Base-by-base conservation (phyloP, 2,797 vertebrate genomes). In the Acrossocheilus wenchowensis region DNA sequence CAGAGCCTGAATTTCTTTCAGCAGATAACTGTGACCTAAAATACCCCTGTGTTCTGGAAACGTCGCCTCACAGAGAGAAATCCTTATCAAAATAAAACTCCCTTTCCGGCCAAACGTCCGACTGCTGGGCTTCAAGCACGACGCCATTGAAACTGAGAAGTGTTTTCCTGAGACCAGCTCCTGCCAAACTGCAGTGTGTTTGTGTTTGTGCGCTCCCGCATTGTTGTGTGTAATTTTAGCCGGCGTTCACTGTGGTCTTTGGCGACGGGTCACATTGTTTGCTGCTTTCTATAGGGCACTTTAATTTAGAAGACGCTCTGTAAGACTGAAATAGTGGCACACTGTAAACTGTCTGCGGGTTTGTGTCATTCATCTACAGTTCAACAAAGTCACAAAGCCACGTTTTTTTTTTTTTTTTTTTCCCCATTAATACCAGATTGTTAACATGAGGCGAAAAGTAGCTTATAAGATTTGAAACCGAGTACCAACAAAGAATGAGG, bases 31-130 rank as follows among this genome's bases (percentile, higher is more conserved):
- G 45, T 54, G 54, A 78, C 77, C 54, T 62, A 10, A 41, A 62
- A 26, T 17, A 3, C 12, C 77, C 34, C 36, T 2, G 34, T 60
- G 75, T 26, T 78, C 50, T 57, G 21, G 30, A 78, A 64, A 15
- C 52, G 0, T 39, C 1, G 6, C 52, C 6, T 60, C 36, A 5
- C 36, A 0, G 17, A 78, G 12, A 60, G 23, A 62, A 43, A 78
- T 62, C 54, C 54, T 43, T 26, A 62, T 62, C 77, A 43, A 41
- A 60, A 78, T 60, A 60, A 78, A 77, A 39, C 52, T 78, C 52
- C 52, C 36, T 78, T 41, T 60, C 75, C 36, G 52, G 36, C 19
- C 36, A 15, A 77, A 54, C 48, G 10, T 74, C 30, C 6, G 30
- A 36, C 9, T 30, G 19, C 48, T 54, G 50, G 34, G 50, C 74